Conservation (phyloP, 2,888 invertebrate species). For the Micropterix aruncella region DNA sequence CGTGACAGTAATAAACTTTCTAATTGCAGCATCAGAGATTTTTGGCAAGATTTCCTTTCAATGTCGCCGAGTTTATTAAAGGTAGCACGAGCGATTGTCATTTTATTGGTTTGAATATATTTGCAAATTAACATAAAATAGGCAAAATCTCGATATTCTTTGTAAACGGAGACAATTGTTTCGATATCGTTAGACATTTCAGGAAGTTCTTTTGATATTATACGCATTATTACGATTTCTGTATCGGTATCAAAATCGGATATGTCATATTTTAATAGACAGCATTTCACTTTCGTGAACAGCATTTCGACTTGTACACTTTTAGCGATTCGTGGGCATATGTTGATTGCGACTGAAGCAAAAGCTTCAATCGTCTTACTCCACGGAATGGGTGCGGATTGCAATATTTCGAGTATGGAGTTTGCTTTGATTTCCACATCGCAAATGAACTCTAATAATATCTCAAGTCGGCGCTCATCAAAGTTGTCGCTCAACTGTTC, state of each 20-base stretch:
- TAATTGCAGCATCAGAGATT: conserved; percentile 19
- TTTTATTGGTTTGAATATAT: conserved; percentile 6
- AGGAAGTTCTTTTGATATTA: conserved; percentile 8
- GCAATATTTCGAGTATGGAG: conserved; percentile 9
- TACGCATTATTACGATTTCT: conserved; percentile 8
- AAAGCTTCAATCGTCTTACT: conserved; percentile 7
- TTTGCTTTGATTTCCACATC: conserved; percentile 8
- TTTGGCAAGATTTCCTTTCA: conserved; percentile 7
- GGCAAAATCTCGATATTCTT: conserved; percentile 8
- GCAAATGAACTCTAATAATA: conserved; percentile 8
- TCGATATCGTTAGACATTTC: conserved; percentile 10
- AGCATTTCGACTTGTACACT: conserved; percentile 8
- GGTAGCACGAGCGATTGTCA: conserved; percentile 7
- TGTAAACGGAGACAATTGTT: conserved; percentile 9
- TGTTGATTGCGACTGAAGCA: conserved; percentile 5
- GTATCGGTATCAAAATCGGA: conserved; percentile 8
- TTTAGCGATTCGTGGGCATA: conserved; percentile 5
- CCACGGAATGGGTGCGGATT: conserved; percentile 10
- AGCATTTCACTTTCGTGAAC: conserved; percentile 7
- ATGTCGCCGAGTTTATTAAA: conserved; percentile 7
- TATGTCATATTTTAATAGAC: conserved; percentile 11
- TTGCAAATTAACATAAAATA: conserved; percentile 9
- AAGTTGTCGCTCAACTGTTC: conserved; percentile 15
- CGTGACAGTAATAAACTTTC: conserved; percentile 25
- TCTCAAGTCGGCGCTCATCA: conserved; percentile 10